A percentile compares a stretch with the other conserved stretches of the same genome.
These are phyloP conservation scores for Poecilia latipinna DNA, from an alignment of 2,113 vertebrate species.

Conservation along the genomic window DNA sequence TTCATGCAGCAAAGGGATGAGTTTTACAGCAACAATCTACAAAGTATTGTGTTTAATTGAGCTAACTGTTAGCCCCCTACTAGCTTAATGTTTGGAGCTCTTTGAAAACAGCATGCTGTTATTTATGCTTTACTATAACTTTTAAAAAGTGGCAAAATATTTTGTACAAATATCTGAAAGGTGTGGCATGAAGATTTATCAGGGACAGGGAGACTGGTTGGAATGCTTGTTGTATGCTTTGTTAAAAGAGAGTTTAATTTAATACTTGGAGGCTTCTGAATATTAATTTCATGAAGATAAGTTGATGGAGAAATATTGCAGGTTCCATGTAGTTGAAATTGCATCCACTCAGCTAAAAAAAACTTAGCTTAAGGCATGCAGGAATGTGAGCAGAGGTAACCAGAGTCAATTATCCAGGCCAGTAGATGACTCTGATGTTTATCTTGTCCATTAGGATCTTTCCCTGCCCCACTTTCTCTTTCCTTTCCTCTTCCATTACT, in stretches of 20 bases:
- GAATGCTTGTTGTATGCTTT: no score
- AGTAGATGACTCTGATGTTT: not conserved
- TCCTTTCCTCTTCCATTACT: not conserved
- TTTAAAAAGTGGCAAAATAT: not conserved
- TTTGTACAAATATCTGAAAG: no score
- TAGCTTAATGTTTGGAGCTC: not conserved
- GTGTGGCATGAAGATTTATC: no score
- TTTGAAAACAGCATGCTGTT: not conserved
- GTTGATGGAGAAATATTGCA: no score
- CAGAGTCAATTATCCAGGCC: not conserved
- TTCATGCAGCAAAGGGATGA: not conserved
- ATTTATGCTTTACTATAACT: not conserved
- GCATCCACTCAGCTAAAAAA: not conserved
- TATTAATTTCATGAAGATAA: no score
- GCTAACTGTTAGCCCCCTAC: not conserved
- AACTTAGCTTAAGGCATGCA: not conserved
- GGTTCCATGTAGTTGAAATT: no score
- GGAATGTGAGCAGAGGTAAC: not conserved
- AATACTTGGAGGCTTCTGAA: no score
- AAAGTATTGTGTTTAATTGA: not conserved
- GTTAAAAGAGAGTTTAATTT: no score
- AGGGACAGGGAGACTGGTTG: no score
- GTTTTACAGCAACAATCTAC: not conserved
- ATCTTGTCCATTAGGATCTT: not conserved
- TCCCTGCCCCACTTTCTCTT: not conserved